Evolutionary conservation across 2,797 vertebrate genomes (phyloP), one percentile per base, ranked within the genome.

Genomic region (Clarias fuscus): DNA sequence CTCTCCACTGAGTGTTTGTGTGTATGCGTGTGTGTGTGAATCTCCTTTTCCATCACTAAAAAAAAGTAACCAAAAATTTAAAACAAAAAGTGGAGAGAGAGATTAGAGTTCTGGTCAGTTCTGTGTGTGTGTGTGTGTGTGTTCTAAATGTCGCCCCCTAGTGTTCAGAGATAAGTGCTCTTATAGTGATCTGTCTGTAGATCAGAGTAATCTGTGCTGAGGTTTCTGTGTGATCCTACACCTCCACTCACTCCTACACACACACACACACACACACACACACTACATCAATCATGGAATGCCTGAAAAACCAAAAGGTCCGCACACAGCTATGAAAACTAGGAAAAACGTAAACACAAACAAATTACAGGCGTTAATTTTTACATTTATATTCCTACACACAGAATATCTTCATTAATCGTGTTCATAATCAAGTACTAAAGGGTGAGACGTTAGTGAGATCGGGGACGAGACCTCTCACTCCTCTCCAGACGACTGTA

Each of bases 131-230:
- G 76, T 6, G 1, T 22, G 0, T 22, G 0, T 37, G 56, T 78
- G 76, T 61, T 33, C 18, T 40, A n/a, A 14, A 37, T 53, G 48
- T 73, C 15, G 64, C 30, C 65, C 78, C 53, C 70, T 59, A 86
- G 86, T 87, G 85, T 84, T 87, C 33, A 68, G 43, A 67, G 37
- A 58, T 84, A 89, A 87, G 83, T 87, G 85, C 85, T 84, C 3
- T 85, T 84, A 84, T 83, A 82, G 85, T 67, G 10, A 27, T 1
- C 1, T 20, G 18, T 11, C 15, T 27, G 40, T 7, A 40, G 77
- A n/a, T 24, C 11, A 61, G 4, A 20, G 73, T 18, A 1, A 61
- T 79, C 10, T 78, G 58, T 2, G 4, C 7, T 1, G 22, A 48
- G 20, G 27, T 5, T 4, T 53, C 2, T 73, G 71, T 62, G 22